Conservation (phyloP, 1,140 invertebrate genomes). For the Lethrus apterus region DNA sequence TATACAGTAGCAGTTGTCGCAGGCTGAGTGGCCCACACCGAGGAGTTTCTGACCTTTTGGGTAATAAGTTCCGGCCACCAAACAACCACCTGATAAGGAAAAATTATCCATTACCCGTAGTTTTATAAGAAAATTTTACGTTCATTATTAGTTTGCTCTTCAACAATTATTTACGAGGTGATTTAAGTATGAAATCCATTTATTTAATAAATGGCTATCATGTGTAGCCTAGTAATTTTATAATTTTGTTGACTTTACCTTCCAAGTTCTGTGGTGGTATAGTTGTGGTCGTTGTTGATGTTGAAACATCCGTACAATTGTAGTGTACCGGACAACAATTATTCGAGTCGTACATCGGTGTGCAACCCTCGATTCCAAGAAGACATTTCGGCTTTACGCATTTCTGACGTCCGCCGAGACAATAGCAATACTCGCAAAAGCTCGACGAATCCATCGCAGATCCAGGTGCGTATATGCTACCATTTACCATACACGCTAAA, state of each 20-base stretch:
- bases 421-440: conserved; percentile 82
- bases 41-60: conserved; percentile 69
- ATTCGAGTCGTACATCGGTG: conserved; percentile 55
- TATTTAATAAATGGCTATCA: no score
- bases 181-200: not conserved
- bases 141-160: no score
- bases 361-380: conserved; percentile 68
- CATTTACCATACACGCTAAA: conserved; percentile 64
- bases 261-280: conserved; percentile 1
- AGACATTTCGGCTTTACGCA: conserved; percentile 78
- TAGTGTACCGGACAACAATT: conserved; percentile 80
- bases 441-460: conserved; percentile 74
- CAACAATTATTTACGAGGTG: no score
- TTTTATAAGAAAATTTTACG: no score
- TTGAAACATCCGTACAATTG: conserved; percentile 53
- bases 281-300: conserved; percentile 24
- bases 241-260: no score
- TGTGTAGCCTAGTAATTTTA: no score
- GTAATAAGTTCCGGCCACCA: conserved; percentile 53
- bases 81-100: conserved; percentile 49
- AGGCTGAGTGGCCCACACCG: conserved; percentile 50
- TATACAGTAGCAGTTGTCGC: conserved; percentile 78
- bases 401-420: conserved; percentile 58
- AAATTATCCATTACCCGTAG: no score
- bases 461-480: conserved; percentile 70